phyloP scores from a whole-genome alignment of 2,797 vertebrate genomes.

The Enteromius afrohamiltoni region DNA sequence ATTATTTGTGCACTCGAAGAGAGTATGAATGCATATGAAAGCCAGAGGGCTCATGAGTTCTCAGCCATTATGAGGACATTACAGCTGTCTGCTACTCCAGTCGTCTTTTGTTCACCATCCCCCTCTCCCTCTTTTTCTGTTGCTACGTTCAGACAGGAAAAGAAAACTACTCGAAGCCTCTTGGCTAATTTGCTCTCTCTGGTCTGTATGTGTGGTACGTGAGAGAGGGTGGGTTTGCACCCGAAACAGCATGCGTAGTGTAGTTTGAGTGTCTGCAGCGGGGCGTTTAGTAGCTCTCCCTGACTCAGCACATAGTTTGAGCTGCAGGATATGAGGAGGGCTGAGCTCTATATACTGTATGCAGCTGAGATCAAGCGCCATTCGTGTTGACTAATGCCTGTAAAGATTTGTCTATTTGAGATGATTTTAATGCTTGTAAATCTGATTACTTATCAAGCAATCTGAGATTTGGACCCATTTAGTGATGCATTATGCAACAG shows the following conservation, averaged over 20 bases:
- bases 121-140: constrained; percentile 32
- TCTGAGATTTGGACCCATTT: not conserved
- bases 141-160: constrained; percentile 10
- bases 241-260: not conserved
- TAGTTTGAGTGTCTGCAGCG: constrained; percentile 8
- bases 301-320: constrained; percentile 53
- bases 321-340: constrained; percentile 33
- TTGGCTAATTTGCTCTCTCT: constrained; percentile 25
- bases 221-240: not conserved
- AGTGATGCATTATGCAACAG: constrained; percentile 5
- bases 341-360: constrained; percentile 18
- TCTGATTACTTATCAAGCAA: constrained; percentile 7
- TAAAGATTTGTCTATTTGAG: not conserved
- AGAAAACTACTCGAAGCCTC: constrained; percentile 13
- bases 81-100: constrained; percentile 50
- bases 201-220: constrained; percentile 13
- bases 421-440: constrained; percentile 13
- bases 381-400: not conserved
- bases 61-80: constrained; percentile 48
- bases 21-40: not conserved
- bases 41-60: constrained; percentile 1
- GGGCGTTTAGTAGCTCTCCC: constrained; percentile 21
- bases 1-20: not conserved
- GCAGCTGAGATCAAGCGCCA: constrained; percentile 6
- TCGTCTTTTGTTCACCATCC: constrained; percentile 47